These are phyloP conservation scores for Troides helena DNA, from an alignment of 2,888 invertebrate species.

Conservation along the genomic window DNA sequence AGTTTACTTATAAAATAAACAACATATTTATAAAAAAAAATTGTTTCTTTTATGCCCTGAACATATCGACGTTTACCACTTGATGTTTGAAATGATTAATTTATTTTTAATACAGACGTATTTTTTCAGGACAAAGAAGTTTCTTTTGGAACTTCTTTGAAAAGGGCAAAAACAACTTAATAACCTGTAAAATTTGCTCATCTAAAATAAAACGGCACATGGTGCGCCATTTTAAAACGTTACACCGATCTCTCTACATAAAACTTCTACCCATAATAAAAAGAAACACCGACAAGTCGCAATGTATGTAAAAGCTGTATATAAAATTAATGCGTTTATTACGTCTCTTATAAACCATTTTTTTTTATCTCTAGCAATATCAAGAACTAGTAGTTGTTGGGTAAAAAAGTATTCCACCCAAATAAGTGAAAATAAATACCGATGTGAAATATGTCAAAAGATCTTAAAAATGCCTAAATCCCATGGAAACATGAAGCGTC, in stretches of 20 bases:
- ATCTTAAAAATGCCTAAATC: slow-evolving; percentile 25
- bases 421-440: slow-evolving; percentile 10
- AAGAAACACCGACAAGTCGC: neutral
- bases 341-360: neutral
- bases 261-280: slow-evolving; percentile 13
- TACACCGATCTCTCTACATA: slow-evolving; percentile 10
- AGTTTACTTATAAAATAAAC: neutral
- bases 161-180: neutral
- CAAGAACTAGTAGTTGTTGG: slow-evolving; percentile 10
- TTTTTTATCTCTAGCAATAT: neutral
- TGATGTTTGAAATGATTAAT: neutral
- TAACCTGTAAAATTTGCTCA: slow-evolving; percentile 23
- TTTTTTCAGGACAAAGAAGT: slow-evolving; percentile 16
- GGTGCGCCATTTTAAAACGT: slow-evolving; percentile 23
- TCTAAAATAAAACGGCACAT: slow-evolving; percentile 11
- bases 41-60: neutral
- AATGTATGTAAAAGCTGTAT: slow-evolving; percentile 11
- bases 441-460: slow-evolving; percentile 18
- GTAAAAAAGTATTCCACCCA: slow-evolving; percentile 17
- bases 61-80: neutral
- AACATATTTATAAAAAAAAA: neutral
- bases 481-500: slow-evolving; percentile 25
- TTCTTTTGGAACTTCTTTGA: slow-evolving; percentile 23
- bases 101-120: neutral
- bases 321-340: neutral